Percentiles rank a stretch among this genome's conserved stretches.
Evolutionary conservation across 1,140 invertebrate species (phyloP).

Genomic region (Drosophila repletoides): DNA sequence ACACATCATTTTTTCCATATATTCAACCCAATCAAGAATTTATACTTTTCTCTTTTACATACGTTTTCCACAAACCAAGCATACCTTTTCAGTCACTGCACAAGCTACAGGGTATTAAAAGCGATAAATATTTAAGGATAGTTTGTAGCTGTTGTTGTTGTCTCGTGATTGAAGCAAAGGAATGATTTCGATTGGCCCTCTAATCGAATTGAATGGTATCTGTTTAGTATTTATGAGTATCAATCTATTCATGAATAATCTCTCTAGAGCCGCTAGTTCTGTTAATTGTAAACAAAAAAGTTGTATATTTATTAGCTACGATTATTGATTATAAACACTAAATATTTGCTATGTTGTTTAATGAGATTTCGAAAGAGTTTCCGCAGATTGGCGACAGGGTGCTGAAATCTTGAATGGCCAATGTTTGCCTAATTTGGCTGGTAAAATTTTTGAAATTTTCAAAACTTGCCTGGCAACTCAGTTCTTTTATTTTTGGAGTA

Average conservation of each 20-base stretch:
- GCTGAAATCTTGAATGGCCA: conserved; percentile 25
- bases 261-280: conserved; percentile 11
- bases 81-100: no score
- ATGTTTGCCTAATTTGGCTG: neutral
- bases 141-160: conserved; percentile 2
- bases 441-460: neutral
- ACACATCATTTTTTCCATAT: no score
- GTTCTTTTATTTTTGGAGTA: neutral
- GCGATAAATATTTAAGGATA: conserved; percentile 24
- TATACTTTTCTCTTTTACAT: no score
- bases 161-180: neutral
- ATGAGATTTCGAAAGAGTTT: conserved; percentile 55
- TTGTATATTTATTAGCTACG: conserved; percentile 48
- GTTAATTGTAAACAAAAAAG: conserved; percentile 53
- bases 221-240: conserved; percentile 48
- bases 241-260: conserved; percentile 62
- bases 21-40: no score
- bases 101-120: no score
- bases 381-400: conserved; percentile 51
- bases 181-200: conserved; percentile 22
- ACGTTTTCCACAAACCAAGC: no score
- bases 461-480: conserved; percentile 7
- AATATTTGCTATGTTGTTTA: conserved; percentile 43
- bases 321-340: conserved; percentile 54
- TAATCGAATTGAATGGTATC: conserved; percentile 39